Evolutionary conservation across 2,797 vertebrate species (phyloP).

Genomic region (Esox lucius): DNA sequence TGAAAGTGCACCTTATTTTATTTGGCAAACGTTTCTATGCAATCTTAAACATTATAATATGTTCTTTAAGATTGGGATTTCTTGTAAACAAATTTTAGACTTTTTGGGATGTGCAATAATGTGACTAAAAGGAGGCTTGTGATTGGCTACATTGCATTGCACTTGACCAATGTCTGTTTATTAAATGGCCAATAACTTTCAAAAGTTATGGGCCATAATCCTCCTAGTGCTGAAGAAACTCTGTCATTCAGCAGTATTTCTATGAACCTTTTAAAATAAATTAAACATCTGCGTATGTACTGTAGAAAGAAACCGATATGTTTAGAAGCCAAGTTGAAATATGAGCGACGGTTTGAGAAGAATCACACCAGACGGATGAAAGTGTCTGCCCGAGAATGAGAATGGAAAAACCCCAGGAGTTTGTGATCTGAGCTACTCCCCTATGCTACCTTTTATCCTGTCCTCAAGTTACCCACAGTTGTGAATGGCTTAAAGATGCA

Average conservation of each 20-base stretch:
- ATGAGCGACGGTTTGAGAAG: constrained; percentile 27
- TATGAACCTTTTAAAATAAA: constrained; percentile 31
- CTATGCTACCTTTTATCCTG: constrained; percentile 15
- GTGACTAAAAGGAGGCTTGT: no score
- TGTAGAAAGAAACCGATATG: constrained; percentile 35
- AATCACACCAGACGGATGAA: constrained; percentile 27
- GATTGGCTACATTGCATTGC: no score
- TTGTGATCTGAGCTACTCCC: constrained; percentile 32
- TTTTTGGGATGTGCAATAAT: no score
- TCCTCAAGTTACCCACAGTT: constrained; percentile 5
- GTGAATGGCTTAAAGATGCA: not conserved
- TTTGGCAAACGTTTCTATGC: no score
- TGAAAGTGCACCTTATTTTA: no score
- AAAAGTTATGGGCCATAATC: no score
- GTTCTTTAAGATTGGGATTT: no score
- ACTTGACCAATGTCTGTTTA: no score
- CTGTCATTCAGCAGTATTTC: constrained; percentile 27
- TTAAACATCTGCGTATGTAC: constrained; percentile 37
- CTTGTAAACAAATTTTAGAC: no score
- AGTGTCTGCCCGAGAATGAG: constrained; percentile 32
- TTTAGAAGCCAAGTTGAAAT: constrained; percentile 40
- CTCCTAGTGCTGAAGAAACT: constrained; percentile 11
- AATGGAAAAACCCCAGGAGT: constrained; percentile 43
- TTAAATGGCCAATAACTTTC: no score
- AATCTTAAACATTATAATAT: no score